Evolutionary conservation across 2,797 vertebrate species (phyloP), one percentile per base, ranked within the genome.

Genomic region (Sebastes itinus): DNA sequence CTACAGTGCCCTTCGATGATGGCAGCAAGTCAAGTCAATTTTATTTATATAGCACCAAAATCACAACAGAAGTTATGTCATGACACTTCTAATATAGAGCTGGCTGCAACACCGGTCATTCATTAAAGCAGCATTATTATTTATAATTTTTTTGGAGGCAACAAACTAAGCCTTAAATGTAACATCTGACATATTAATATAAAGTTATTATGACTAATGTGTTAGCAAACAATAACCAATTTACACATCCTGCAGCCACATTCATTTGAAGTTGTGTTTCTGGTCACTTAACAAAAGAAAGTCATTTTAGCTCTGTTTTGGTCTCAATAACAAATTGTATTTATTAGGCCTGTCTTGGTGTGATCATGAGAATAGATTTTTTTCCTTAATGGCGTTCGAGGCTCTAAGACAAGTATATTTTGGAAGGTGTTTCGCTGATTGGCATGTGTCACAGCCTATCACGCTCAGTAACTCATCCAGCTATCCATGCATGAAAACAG

Each of bases 401-500:
- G 14, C 27, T 60, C 8, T n/a, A 52, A 52, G 18, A 52, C 46
- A 20, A n/a, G 46, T 52, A 20, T 52, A 52, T 52, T 52, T 52
- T 52, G 18, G 18, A 52, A 52, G 46, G 46, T 20, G 18, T n/a
- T 52, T 52, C 8, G 46, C 8, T 52, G 18, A 52, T 52, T 52
- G 46, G 20, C 46, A 52, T 20, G 20, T 67, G 56, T 70, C 76
- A 58, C 4, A 28, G 8, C 6, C 12, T 55, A 9, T 27, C 28
- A n/a, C 52, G 58, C 59, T 49, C 12, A 52, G 25, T 52, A 23
- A n/a, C 6, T 52, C 63, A 54, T 30, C 63, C 18, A 54, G 18
- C 23, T 25, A 54, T n/a, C 30, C 64, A 70, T 74, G 69, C 58
- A 77, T 73, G 56, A 78, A 73, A 85, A 59, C 32, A 65, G 16